A percentile compares a stretch with the other conserved stretches of the same genome.
Evolutionary conservation across 2,797 vertebrate species (phyloP).

Genomic region (Xenopus petersii): DNA sequence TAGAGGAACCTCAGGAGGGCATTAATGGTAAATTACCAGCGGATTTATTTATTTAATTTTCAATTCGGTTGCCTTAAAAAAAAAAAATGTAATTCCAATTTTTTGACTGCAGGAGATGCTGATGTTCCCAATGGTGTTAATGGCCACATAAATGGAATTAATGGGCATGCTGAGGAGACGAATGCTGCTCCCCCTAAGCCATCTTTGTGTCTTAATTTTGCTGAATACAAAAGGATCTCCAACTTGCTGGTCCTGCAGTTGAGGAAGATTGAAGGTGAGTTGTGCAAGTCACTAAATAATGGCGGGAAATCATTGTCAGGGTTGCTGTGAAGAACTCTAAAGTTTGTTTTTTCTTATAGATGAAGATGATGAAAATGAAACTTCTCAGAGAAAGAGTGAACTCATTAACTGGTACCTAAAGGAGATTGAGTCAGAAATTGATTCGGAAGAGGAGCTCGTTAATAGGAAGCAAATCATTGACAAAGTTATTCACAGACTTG

Average conservation of each 20-base stretch:
- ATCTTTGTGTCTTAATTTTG: slow-evolving; percentile 82
- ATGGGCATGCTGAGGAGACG: slow-evolving; percentile 62
- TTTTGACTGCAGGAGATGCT: slow-evolving; percentile 65
- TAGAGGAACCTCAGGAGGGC: slow-evolving; percentile 65
- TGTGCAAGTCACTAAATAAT: too few species aligned
- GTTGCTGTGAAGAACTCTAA: too few species aligned
- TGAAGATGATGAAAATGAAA: slow-evolving; percentile 67
- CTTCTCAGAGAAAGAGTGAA: slow-evolving; percentile 81
- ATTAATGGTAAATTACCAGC: slow-evolving; percentile 60
- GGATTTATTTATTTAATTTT: too few species aligned
- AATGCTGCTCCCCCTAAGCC: slow-evolving; percentile 67
- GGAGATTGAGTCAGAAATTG: slow-evolving; percentile 95
- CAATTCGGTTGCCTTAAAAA: too few species aligned
- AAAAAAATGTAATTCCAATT: too few species aligned
- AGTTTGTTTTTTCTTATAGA: slow-evolving; percentile 62
- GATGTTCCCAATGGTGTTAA: slow-evolving; percentile 68
- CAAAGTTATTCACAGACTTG: slow-evolving; percentile 91
- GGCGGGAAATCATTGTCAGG: too few species aligned
- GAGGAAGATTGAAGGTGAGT: slow-evolving; percentile 75
- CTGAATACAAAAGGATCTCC: slow-evolving; percentile 89
- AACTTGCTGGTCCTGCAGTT: slow-evolving; percentile 93
- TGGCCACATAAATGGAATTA: slow-evolving; percentile 66
- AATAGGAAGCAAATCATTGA: slow-evolving; percentile 93
- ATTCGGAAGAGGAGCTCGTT: slow-evolving; percentile 92
- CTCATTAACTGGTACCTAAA: slow-evolving; percentile 98